Conservation (phyloP, 2,888 invertebrate species). For the Orthosia gothica region DNA sequence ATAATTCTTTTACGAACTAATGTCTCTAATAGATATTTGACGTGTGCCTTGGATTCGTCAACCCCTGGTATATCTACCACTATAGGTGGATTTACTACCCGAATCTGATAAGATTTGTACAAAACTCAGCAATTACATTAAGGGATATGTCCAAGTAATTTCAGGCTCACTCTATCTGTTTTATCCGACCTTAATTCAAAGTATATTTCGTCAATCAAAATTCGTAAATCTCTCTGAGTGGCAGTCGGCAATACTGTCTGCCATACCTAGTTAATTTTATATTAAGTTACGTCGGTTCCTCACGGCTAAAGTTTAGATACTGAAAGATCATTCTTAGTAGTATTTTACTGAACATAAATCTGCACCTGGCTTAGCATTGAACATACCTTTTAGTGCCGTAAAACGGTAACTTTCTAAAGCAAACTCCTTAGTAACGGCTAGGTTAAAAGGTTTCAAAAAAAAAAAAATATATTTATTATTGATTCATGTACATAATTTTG, state of each 20-base stretch:
- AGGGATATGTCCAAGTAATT: slow-evolving; percentile 39
- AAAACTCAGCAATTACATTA: slow-evolving; percentile 42
- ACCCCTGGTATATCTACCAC: not conserved
- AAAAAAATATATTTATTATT: no score
- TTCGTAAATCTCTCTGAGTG: slow-evolving; percentile 39
- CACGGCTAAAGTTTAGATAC: slow-evolving; percentile 24
- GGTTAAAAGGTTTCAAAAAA: no score
- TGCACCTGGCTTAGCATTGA: slow-evolving; percentile 28
- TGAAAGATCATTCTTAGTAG: slow-evolving; percentile 26
- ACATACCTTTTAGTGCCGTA: no score
- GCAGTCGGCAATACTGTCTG: slow-evolving; percentile 16
- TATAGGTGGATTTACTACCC: not conserved
- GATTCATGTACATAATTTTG: no score
- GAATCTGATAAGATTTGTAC: slow-evolving; percentile 31
- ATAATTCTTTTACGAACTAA: no score
- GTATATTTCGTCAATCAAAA: slow-evolving; percentile 50
- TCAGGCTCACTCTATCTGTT: slow-evolving; percentile 41
- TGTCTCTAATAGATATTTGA: no score
- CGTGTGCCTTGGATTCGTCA: not conserved
- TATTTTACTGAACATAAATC: slow-evolving; percentile 41
- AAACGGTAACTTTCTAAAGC: no score
- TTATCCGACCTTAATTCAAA: slow-evolving; percentile 43
- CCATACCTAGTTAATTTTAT: slow-evolving; percentile 33
- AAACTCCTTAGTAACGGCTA: no score
- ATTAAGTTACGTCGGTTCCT: slow-evolving; percentile 36